These are phyloP conservation scores for Grantiella picta DNA, from an alignment of 2,113 vertebrate species.

Conservation along the genomic window DNA sequence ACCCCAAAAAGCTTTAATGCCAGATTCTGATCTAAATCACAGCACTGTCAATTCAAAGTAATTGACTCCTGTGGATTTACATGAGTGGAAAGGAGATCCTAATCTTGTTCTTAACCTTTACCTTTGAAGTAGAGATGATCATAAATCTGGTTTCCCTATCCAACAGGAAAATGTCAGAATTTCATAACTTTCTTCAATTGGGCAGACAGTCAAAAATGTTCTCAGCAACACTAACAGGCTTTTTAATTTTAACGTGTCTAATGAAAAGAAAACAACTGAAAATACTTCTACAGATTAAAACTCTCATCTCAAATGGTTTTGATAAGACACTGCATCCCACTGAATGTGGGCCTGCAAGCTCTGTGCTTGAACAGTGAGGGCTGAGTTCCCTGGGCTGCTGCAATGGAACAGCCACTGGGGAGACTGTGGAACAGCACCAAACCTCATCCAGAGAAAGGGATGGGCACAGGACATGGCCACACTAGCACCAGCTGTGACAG, in stretches of 20 bases:
- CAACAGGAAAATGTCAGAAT: constrained; percentile 5
- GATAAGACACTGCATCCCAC: background rate
- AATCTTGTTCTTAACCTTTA: constrained; percentile 37
- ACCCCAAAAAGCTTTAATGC: background rate
- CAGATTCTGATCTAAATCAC: constrained; percentile 33
- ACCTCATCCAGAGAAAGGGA: background rate
- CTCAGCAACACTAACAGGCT: background rate
- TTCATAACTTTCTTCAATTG: background rate
- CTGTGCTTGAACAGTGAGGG: rapidly evolving
- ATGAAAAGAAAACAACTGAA: background rate
- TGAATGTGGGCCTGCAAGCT: background rate
- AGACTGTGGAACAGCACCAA: background rate
- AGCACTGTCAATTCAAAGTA: constrained; percentile 29
- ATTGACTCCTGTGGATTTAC: constrained; percentile 36
- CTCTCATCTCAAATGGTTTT: background rate
- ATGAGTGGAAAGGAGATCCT: constrained; percentile 29
- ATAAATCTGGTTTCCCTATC: constrained; percentile 3
- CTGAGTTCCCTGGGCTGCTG: rapidly evolving
- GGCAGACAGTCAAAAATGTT: background rate
- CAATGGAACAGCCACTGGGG: background rate
- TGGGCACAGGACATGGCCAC: rapidly evolving
- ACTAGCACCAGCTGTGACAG: background rate
- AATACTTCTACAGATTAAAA: background rate
- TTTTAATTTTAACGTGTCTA: background rate
- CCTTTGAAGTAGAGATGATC: constrained; percentile 29